Evolutionary conservation across 1,140 invertebrate species (phyloP).

Genomic region (Apolygus lucorum): DNA sequence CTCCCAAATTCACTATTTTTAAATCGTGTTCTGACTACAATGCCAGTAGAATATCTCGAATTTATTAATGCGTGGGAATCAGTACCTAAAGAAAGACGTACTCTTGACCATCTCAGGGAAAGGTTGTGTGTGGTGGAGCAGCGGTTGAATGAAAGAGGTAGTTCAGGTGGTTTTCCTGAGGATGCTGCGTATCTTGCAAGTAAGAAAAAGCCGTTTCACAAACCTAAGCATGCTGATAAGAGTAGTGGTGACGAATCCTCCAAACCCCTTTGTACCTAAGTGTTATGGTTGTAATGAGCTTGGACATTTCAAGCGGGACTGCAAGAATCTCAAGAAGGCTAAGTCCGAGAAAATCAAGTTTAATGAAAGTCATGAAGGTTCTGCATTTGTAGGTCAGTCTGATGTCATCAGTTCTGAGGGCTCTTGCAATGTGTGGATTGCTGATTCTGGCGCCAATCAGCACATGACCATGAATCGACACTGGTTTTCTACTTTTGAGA

Average conservation of each 20-base stretch:
- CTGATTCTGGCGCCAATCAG: not conserved
- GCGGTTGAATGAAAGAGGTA: not conserved
- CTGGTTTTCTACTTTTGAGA: slow-evolving; percentile 29
- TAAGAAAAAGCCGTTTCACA: not conserved
- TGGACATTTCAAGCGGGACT: slow-evolving; percentile 18
- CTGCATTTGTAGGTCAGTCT: not conserved
- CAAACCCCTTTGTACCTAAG: not conserved
- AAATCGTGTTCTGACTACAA: slow-evolving; percentile 29
- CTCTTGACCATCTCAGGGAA: not conserved
- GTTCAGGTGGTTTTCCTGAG: not conserved
- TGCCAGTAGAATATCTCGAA: slow-evolving; percentile 32
- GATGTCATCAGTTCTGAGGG: not conserved
- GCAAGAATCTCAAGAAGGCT: not conserved
- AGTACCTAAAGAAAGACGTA: slow-evolving; percentile 20
- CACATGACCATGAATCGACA: not conserved
- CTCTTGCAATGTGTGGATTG: not conserved
- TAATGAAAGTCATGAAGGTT: not conserved
- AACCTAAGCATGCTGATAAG: not conserved
- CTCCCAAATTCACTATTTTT: slow-evolving; percentile 33
- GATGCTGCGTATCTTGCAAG: not conserved
- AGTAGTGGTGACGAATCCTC: not conserved
- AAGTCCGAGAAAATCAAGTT: not conserved
- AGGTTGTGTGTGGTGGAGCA: not conserved
- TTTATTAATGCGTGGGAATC: slow-evolving; percentile 34
- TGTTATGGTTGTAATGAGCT: slow-evolving; percentile 11